phyloP scores from a whole-genome alignment of 30 jellyfish, hydroid and myxozoan species.

The Cassiopea andromeda region DNA sequence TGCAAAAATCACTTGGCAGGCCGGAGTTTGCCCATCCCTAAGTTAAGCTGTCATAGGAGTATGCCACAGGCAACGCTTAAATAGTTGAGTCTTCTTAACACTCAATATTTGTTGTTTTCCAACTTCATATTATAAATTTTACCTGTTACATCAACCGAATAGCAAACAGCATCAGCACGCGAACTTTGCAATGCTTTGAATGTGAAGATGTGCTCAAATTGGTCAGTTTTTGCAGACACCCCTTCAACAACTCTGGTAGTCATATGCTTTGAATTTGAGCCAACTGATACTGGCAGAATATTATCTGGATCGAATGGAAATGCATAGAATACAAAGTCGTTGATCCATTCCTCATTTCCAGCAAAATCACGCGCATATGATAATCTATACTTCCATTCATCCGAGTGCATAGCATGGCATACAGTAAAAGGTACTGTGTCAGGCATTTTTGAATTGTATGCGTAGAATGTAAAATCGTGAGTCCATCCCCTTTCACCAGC shows the following conservation, averaged over 20 bases:
- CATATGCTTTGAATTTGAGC: constrained; percentile 37
- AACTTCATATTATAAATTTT: too few relatives aligned
- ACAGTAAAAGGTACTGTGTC: constrained; percentile 60
- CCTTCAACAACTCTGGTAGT: constrained; percentile 48
- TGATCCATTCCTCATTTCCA: constrained; percentile 63
- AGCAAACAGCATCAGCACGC: constrained; percentile 23
- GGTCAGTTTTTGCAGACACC: constrained; percentile 30
- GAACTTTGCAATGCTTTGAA: constrained; percentile 18
- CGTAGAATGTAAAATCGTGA: constrained; percentile 55
- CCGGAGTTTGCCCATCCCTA: too few relatives aligned
- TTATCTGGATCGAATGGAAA: constrained; percentile 31
- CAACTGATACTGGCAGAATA: constrained; percentile 45
- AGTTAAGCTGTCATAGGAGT: too few relatives aligned
- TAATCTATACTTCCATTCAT: constrained; percentile 60
- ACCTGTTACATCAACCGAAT: constrained; percentile 40
- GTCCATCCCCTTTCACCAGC: constrained; percentile 50
- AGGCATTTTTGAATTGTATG: constrained; percentile 14
- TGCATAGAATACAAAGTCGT: constrained; percentile 59
- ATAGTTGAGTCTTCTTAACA: too few relatives aligned
- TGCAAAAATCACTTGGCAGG: too few relatives aligned
- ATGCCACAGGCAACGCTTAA: too few relatives aligned
- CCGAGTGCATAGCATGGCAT: constrained; percentile 45
- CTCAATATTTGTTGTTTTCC: too few relatives aligned
- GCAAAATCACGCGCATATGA: constrained; percentile 15
- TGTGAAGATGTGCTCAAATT: constrained; percentile 24